Evolutionary conservation across 2,797 vertebrate species (phyloP), one percentile per base, ranked within the genome.

Genomic region (Sebastes nivosus): DNA sequence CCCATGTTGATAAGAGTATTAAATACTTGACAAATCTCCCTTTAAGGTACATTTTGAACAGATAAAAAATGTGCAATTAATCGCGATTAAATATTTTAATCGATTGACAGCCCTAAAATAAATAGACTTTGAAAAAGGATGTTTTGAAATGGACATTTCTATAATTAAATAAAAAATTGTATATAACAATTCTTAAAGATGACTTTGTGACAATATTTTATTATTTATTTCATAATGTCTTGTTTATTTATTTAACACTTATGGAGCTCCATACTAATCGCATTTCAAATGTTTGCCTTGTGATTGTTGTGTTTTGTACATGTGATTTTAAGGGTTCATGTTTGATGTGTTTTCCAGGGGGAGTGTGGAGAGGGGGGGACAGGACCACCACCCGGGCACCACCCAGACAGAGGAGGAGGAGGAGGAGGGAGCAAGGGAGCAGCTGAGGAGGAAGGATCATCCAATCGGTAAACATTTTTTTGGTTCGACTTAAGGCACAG

Each of bases 271-370:
- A 1, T 42, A 13, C 4, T 16, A 20, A 24, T 22, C 9, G 4
- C 4, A 20, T 34, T n/a, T 22, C 29, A 4, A 1, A 13, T 5
- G 7, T 34, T 68, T 42, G 2, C 13, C 46, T 65, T 67, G 36
- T 57, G n/a, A 38, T 57, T 76, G 7, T 29, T 63, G 16, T n/a
- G 6, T 22, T 16, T 24, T 3, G 0, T 16, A 7, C 42, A 46
- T 0, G 13, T 46, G 42, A 24, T 13, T 30, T 66, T 24, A 25
- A 58, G 10, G 32, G 4, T 29, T 59, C 2, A 8, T 86, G 57
- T 81, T 65, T 72, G 18, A 9, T 84, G n/a, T 89, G 22, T 84
- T 80, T 80, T 54, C 16, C 82, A 94, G 92, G 88, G 84, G 90
- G 78, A 79, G 83, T 60, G 87, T 59, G 80, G 84, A 58, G 87